phyloP scores from a whole-genome alignment of 2,113 vertebrate species.

The Chloroceryle aenea region DNA sequence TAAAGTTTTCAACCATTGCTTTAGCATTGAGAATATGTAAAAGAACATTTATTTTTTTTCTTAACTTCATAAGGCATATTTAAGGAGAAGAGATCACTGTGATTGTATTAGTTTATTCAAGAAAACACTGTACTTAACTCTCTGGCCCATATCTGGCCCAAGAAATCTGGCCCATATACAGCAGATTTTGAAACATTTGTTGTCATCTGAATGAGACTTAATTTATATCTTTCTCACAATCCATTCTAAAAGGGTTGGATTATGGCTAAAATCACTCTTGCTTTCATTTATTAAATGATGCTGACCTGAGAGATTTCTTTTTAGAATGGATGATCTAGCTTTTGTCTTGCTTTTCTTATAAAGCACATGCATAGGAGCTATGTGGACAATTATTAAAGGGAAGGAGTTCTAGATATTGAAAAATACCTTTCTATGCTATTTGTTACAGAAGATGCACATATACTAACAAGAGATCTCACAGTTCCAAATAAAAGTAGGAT shows the following conservation, averaged over 20 bases:
- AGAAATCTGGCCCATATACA: no score
- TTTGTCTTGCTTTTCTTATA: neutral
- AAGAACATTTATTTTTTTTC: no score
- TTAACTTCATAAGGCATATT: no score
- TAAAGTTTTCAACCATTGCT: no score
- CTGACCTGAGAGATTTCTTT: neutral
- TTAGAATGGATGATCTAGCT: neutral
- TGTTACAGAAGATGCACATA: neutral
- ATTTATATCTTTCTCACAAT: neutral
- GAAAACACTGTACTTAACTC: neutral
- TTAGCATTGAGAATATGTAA: no score
- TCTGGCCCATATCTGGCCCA: no score
- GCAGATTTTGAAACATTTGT: fast-evolving
- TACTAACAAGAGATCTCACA: neutral
- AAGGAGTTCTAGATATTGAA: neutral
- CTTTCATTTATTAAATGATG: neutral
- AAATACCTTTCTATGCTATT: neutral
- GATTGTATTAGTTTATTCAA: neutral
- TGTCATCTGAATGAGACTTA: neutral
- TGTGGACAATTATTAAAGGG: neutral
- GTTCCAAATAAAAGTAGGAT: neutral
- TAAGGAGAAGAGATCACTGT: neutral
- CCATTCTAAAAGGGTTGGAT: neutral
- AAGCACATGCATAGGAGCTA: neutral
- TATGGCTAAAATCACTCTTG: neutral